Evolutionary conservation across 2,888 invertebrate species (phyloP).

Genomic region (Oligia strigilis): DNA sequence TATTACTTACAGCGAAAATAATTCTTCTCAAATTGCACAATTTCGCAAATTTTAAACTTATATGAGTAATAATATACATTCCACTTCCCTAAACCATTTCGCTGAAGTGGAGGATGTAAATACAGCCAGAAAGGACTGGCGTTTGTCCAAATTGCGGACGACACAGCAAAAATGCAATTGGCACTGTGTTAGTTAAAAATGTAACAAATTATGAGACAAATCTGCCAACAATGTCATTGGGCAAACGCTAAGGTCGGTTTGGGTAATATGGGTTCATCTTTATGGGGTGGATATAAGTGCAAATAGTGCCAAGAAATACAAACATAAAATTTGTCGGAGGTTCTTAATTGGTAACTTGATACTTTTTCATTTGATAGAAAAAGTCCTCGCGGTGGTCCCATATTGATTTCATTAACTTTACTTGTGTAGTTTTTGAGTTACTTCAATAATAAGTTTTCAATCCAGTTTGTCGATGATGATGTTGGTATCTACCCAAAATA

Average conservation of each 20-base stretch:
- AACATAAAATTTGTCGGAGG: background rate
- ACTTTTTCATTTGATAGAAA: background rate
- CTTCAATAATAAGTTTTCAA: background rate
- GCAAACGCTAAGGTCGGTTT: background rate
- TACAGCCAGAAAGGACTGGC: conserved; percentile 49
- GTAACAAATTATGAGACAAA: conserved; percentile 27
- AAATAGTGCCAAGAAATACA: conserved; percentile 13
- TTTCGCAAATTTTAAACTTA: background rate
- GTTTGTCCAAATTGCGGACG: conserved; percentile 50
- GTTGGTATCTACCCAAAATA: no score
- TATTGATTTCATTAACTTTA: no score
- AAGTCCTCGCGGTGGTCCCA: no score
- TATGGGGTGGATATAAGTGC: background rate
- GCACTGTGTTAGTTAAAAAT: conserved; percentile 43
- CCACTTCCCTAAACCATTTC: conserved; percentile 31
- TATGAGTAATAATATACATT: conserved; percentile 9
- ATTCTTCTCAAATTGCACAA: background rate
- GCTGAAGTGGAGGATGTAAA: conserved; percentile 42
- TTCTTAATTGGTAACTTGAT: no score
- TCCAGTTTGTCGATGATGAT: background rate
- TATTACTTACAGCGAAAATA: no score
- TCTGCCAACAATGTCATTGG: conserved; percentile 36
- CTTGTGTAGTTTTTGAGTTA: background rate
- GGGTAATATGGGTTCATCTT: background rate
- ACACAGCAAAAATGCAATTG: conserved; percentile 49